Evolutionary conservation across 2,113 vertebrate genomes (phyloP).

Genomic region (Dromaius novaehollandiae): DNA sequence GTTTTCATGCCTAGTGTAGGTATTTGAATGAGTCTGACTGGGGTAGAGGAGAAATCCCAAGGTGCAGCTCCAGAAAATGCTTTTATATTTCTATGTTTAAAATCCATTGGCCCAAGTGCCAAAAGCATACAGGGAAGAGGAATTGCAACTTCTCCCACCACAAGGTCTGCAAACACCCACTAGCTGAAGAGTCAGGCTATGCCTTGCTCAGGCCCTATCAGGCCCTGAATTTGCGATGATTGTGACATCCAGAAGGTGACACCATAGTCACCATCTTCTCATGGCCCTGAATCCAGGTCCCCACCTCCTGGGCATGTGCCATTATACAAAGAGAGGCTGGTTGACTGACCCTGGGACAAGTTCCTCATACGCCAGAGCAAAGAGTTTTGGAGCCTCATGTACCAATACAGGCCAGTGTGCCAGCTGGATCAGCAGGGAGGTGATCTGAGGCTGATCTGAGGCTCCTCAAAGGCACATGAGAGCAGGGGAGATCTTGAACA

Average conservation of each 20-base stretch:
- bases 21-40: neutral
- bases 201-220: neutral
- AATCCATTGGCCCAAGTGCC: neutral
- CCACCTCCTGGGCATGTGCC: neutral
- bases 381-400: fast-evolving
- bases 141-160: neutral
- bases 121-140: neutral
- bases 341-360: neutral
- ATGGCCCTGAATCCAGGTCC: neutral
- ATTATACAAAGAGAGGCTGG: neutral
- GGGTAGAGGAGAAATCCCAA: fast-evolving
- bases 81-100: neutral
- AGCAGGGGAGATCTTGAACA: neutral
- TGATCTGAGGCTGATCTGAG: neutral
- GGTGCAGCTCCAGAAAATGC: neutral
- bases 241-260: neutral
- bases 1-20: fast-evolving
- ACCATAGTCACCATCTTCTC: neutral
- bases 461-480: fast-evolving
- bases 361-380: neutral
- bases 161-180: neutral
- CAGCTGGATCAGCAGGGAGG: neutral
- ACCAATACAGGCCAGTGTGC: neutral
- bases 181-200: neutral
- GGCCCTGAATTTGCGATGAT: neutral